These are phyloP conservation scores for Rhagoletis pomonella DNA, from an alignment of 1,140 invertebrate species.

Conservation along the genomic window DNA sequence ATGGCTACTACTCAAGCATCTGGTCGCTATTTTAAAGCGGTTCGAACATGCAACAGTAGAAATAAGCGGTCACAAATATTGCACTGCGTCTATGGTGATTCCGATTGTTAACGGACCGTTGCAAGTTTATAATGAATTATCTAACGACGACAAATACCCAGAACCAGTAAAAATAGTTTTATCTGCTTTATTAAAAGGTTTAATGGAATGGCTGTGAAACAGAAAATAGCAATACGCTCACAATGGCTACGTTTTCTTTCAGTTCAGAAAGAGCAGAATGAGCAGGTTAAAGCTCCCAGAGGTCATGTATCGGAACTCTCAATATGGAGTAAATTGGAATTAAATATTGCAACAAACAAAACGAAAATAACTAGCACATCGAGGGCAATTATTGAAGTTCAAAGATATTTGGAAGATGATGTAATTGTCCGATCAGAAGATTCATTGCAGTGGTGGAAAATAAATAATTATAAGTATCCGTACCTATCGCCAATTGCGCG, in stretches of 20 bases:
- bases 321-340: background rate
- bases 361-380: background rate
- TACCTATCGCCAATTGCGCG: background rate
- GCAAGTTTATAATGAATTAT: background rate
- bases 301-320: background rate
- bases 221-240: background rate
- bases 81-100: background rate
- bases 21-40: background rate
- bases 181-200: background rate
- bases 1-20: background rate
- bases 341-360: background rate
- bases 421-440: background rate
- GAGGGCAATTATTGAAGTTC: background rate
- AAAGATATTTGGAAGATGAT: background rate
- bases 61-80: background rate
- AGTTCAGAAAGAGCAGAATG: background rate
- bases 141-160: background rate
- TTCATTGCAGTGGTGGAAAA: background rate
- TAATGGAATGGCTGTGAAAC: background rate
- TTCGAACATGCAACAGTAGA: background rate
- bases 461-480: background rate
- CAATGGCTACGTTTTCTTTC: background rate
- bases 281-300: background rate
- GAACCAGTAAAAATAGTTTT: background rate
- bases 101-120: background rate